phyloP scores from a whole-genome alignment of 2,888 invertebrate species.

The Chrysomela aeneicollis region DNA sequence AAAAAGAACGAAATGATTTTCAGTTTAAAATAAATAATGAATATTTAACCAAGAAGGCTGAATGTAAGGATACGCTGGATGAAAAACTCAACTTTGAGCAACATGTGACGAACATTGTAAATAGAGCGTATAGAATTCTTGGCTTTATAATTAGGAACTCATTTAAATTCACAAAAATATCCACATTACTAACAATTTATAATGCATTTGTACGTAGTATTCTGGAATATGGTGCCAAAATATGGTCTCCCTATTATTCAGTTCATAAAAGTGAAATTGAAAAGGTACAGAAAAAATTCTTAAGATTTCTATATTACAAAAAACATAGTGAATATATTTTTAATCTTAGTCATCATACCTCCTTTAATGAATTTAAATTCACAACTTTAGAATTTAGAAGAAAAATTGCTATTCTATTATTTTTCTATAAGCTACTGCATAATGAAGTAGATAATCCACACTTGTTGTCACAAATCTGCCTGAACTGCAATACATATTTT shows the following conservation, averaged over 20 bases:
- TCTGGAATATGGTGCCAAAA: background rate
- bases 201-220: background rate
- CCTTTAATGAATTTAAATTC: background rate
- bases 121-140: background rate
- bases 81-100: slow-evolving; percentile 6
- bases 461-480: background rate
- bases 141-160: slow-evolving; percentile 11
- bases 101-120: slow-evolving; percentile 9
- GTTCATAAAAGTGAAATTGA: slow-evolving; percentile 16
- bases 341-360: background rate
- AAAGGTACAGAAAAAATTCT: background rate
- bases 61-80: slow-evolving; percentile 13
- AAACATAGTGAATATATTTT: no score
- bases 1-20: background rate
- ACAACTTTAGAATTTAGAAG: no score
- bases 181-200: background rate
- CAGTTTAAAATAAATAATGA: slow-evolving; percentile 2
- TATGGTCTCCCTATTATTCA: background rate
- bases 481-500: background rate
- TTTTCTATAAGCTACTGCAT: no score
- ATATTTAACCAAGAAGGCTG: background rate
- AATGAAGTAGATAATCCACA: background rate
- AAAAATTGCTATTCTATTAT: no score
- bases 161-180: slow-evolving; percentile 4
- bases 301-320: no score